Percentiles rank a stretch among this genome's conserved stretches.
phyloP scores from a whole-genome alignment of 2,113 vertebrate species.

The Peromyscus maniculatus region DNA sequence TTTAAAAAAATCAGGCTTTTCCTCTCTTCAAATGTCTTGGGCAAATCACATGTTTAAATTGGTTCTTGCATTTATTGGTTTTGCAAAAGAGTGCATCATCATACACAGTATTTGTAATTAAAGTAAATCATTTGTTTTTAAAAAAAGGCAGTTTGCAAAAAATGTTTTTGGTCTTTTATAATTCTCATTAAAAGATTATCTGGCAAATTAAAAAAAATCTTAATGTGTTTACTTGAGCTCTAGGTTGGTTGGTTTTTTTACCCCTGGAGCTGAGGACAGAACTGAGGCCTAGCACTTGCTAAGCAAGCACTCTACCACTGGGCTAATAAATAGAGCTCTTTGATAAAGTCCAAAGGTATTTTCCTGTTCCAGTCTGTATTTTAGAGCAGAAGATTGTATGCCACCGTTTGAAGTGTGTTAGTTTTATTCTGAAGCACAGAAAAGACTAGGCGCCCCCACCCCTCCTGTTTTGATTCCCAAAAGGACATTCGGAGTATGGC shows the following conservation, averaged over 20 bases:
- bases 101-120: constrained; percentile 88
- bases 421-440: neutral
- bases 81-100: constrained; percentile 85
- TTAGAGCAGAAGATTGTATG: neutral
- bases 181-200: constrained; percentile 90
- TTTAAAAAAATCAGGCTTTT: constrained; percentile 62
- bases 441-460: neutral
- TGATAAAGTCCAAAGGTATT: constrained; percentile 56
- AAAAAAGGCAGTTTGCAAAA: constrained; percentile 85
- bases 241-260: neutral
- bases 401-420: neutral
- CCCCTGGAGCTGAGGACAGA: neutral
- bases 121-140: constrained; percentile 85
- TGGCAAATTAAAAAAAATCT: constrained; percentile 86
- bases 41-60: constrained; percentile 84
- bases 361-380: neutral
- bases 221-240: constrained; percentile 85
- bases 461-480: neutral
- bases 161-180: constrained; percentile 89
- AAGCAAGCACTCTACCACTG: neutral
- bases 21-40: constrained; percentile 77
- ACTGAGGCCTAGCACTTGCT: neutral
- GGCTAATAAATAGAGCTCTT: neutral
- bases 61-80: constrained; percentile 87
- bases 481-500: neutral